Percentiles rank a stretch among this genome's conserved stretches.
These are phyloP conservation scores for Lepidocolaptes lacrymiger DNA, from an alignment of 2,797 vertebrate species.

Conservation along the genomic window DNA sequence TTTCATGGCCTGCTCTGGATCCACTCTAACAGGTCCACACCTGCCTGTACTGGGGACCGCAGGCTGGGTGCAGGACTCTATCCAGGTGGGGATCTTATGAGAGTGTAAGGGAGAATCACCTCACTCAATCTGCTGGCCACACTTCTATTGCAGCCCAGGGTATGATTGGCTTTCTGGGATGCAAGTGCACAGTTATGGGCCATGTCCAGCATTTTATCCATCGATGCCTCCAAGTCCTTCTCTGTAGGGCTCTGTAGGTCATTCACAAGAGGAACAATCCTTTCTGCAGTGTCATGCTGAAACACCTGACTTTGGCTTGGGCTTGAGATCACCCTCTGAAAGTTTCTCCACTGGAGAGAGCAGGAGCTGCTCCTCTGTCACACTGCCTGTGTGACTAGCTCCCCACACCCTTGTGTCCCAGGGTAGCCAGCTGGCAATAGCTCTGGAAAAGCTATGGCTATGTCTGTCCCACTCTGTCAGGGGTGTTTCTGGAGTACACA, in stretches of 20 bases:
- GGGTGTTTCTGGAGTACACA: background rate
- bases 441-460: background rate
- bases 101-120: background rate
- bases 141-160: background rate
- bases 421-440: background rate
- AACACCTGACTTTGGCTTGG: background rate
- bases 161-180: background rate
- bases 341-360: background rate
- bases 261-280: background rate
- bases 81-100: background rate
- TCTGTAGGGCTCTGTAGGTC: background rate
- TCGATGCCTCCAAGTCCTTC: background rate
- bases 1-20: background rate
- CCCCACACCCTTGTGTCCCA: background rate
- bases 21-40: background rate
- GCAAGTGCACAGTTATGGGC: accelerated
- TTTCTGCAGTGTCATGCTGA: background rate
- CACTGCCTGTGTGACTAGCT: background rate
- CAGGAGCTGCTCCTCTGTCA: background rate
- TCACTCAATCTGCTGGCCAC: background rate
- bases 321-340: background rate
- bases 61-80: background rate
- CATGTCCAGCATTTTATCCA: background rate
- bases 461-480: background rate
- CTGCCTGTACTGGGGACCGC: background rate